These are phyloP conservation scores for Dipodomys stephensi DNA, from an alignment of 2,113 vertebrate genomes.

Conservation along the genomic window DNA sequence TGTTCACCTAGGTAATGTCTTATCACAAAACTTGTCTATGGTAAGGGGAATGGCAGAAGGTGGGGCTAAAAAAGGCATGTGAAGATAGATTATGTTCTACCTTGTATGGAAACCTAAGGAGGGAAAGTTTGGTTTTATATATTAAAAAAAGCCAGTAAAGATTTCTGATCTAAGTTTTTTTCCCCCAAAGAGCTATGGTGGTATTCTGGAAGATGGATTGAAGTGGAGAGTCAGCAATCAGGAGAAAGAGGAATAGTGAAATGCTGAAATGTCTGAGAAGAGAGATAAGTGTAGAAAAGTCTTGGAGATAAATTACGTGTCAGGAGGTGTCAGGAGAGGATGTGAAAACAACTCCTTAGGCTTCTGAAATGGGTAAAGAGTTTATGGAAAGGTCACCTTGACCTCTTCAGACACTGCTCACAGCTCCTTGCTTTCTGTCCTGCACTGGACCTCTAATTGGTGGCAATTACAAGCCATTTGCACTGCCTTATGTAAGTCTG, in stretches of 20 bases:
- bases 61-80: neutral
- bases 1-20: neutral
- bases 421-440: neutral
- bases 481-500: neutral
- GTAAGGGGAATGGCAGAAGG: neutral
- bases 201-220: neutral
- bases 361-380: neutral
- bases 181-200: neutral
- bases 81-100: neutral
- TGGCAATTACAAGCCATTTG: neutral
- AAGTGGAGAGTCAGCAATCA: neutral
- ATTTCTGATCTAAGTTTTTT: neutral
- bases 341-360: neutral
- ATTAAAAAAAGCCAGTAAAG: neutral
- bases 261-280: neutral
- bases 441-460: neutral
- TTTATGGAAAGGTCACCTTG: neutral
- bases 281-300: neutral
- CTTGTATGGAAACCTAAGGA: neutral
- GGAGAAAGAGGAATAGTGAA: neutral
- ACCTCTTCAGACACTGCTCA: neutral
- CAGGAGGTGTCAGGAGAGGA: neutral
- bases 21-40: neutral
- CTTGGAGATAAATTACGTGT: neutral
- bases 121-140: neutral